Conservation (phyloP, 53 echinoderm and acorn worm species). For the Paracentrotus lividus region DNA sequence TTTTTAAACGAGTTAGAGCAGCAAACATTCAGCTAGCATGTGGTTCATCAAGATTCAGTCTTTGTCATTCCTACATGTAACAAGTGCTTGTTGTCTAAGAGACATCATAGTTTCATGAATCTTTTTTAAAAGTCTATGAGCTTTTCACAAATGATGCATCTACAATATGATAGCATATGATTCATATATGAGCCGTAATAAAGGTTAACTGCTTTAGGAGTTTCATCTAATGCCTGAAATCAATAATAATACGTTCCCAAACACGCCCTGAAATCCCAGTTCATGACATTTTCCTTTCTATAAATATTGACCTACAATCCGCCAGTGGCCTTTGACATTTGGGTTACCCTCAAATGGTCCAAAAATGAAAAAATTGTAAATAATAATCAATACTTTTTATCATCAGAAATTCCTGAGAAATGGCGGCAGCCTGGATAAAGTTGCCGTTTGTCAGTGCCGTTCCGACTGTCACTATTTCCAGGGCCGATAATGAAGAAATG, state of each 20-base stretch:
- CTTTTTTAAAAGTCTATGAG: no score
- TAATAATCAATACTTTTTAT: constrained; percentile 17
- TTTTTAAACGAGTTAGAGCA: no score
- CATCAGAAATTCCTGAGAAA: neutral
- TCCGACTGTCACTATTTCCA: constrained; percentile 55
- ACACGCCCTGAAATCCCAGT: neutral
- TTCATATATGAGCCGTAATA: neutral
- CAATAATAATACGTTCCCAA: neutral
- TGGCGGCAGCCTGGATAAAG: neutral
- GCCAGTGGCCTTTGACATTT: constrained; percentile 12
- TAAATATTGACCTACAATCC: constrained; percentile 23
- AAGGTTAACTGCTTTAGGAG: neutral
- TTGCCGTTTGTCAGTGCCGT: constrained; percentile 40
- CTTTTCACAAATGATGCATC: no score
- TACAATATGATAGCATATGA: neutral
- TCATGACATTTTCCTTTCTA: constrained; percentile 1
- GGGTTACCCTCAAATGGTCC: neutral
- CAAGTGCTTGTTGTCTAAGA: no score
- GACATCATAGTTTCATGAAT: no score
- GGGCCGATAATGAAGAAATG: constrained; percentile 53
- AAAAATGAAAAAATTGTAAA: neutral
- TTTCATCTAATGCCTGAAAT: neutral
- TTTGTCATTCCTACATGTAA: no score
- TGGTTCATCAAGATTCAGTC: no score
- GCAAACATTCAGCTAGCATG: no score